phyloP scores from a whole-genome alignment of 1,140 invertebrate genomes.

The Drosophila sp. region DNA sequence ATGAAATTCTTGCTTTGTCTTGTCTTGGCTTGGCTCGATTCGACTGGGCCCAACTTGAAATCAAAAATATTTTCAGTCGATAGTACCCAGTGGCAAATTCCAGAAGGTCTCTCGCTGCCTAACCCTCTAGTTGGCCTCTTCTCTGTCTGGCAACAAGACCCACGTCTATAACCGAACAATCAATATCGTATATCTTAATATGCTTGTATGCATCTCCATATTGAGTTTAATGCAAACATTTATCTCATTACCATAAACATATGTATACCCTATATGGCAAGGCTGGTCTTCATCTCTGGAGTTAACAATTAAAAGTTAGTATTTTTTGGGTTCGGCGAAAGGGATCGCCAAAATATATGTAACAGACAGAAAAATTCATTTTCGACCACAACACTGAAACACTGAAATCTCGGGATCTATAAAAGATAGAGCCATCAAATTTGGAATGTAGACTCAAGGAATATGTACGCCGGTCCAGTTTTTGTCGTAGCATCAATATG shows the following conservation, averaged over 20 bases:
- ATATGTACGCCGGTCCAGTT: too few species aligned
- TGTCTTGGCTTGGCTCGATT: background rate
- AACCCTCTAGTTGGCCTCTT: conserved; percentile 10
- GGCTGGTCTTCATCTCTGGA: background rate
- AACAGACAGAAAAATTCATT: too few species aligned
- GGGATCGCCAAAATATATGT: too few species aligned
- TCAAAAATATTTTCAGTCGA: conserved; percentile 7
- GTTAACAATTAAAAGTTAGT: too few species aligned
- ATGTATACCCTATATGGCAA: background rate
- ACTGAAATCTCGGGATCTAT: too few species aligned
- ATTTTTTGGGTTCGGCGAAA: too few species aligned
- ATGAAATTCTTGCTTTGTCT: conserved; percentile 45
- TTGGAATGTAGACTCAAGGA: too few species aligned
- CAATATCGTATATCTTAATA: conserved; percentile 35
- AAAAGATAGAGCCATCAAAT: too few species aligned
- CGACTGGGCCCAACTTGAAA: background rate
- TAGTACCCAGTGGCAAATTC: conserved; percentile 47
- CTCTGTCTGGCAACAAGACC: conserved; percentile 28
- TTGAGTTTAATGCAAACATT: conserved; percentile 2
- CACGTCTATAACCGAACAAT: conserved; percentile 18
- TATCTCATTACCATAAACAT: background rate
- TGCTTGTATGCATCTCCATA: background rate
- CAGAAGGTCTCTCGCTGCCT: conserved; percentile 52
- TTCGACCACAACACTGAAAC: too few species aligned
- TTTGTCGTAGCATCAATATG: too few species aligned